A percentile compares a stretch with the other conserved stretches of the same genome.
These are phyloP conservation scores for Mormoops blainvillei DNA, from an alignment of 2,113 vertebrate species.

Conservation along the genomic window DNA sequence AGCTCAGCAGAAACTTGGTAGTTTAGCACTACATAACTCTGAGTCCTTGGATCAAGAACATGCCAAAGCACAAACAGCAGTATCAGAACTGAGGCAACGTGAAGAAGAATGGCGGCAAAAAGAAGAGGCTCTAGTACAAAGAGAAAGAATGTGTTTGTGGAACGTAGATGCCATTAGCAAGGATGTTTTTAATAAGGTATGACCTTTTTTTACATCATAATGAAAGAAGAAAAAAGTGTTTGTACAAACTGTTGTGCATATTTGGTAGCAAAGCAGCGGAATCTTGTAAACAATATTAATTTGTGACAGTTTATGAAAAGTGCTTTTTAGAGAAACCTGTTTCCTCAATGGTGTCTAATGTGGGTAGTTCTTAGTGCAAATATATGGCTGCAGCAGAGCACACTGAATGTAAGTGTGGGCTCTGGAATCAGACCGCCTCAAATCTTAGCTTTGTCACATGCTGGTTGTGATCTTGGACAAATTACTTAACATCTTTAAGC, in stretches of 20 bases:
- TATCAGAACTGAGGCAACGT: slow-evolving; percentile 86
- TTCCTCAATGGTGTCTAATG: neutral
- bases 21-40: slow-evolving; percentile 91
- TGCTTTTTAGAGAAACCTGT: neutral
- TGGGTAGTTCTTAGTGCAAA: neutral
- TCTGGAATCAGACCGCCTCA: neutral
- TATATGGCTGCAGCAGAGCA: neutral
- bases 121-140: slow-evolving; percentile 89
- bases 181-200: slow-evolving; percentile 96
- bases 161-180: slow-evolving; percentile 85
- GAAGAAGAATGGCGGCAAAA: slow-evolving; percentile 96
- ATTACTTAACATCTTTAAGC: neutral
- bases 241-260: neutral
- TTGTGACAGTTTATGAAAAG: slow-evolving; percentile 25
- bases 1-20: slow-evolving; percentile 94
- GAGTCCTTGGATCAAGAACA: slow-evolving; percentile 93
- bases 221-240: neutral
- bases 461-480: neutral
- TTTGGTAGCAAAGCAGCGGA: neutral
- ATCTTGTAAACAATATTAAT: neutral
- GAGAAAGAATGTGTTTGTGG: slow-evolving; percentile 85
- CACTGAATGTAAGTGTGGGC: neutral
- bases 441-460: neutral
- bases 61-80: slow-evolving; percentile 86
- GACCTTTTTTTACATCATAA: neutral